phyloP scores from a whole-genome alignment of 2,113 vertebrate species.

The Grammomys dolichurus region DNA sequence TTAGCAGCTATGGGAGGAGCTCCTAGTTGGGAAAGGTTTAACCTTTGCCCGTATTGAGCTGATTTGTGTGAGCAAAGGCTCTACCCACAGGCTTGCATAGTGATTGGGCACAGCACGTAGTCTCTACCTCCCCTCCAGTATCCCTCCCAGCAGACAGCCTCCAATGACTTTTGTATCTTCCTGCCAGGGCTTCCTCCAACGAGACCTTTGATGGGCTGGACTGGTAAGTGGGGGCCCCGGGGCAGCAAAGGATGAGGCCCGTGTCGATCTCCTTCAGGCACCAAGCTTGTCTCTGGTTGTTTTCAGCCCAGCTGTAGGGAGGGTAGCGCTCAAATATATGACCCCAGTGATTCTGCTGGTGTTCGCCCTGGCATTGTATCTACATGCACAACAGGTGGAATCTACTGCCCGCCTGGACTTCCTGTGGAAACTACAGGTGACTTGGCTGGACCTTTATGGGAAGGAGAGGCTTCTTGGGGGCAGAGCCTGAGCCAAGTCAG shows the following conservation, averaged over 20 bases:
- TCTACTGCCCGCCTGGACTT: constrained; percentile 98
- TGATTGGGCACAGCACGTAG: neutral
- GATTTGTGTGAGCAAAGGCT: neutral
- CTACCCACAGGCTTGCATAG: neutral
- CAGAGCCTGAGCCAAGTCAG: neutral
- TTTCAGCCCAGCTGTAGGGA: constrained; percentile 82
- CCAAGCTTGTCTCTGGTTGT: constrained; percentile 34
- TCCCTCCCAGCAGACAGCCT: neutral
- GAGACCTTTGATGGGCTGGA: constrained; percentile 85
- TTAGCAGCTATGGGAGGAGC: neutral
- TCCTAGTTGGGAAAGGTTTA: neutral
- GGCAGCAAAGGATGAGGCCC: neutral
- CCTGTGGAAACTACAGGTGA: constrained; percentile 99
- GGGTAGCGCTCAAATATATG: constrained; percentile 95
- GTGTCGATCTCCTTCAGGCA: neutral
- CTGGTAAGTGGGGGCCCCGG: constrained; percentile 89
- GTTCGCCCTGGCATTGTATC: constrained; percentile 96
- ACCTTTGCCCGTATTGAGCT: constrained; percentile 1
- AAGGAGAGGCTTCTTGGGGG: neutral
- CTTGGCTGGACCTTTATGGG: neutral
- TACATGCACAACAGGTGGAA: constrained; percentile 98
- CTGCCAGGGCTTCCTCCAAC: constrained; percentile 88
- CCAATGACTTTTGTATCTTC: constrained; percentile 58
- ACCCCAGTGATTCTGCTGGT: constrained; percentile 96
- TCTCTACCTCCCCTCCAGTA: neutral